Conservation (phyloP, 2,888 invertebrate species). For the Andrena fulva region DNA sequence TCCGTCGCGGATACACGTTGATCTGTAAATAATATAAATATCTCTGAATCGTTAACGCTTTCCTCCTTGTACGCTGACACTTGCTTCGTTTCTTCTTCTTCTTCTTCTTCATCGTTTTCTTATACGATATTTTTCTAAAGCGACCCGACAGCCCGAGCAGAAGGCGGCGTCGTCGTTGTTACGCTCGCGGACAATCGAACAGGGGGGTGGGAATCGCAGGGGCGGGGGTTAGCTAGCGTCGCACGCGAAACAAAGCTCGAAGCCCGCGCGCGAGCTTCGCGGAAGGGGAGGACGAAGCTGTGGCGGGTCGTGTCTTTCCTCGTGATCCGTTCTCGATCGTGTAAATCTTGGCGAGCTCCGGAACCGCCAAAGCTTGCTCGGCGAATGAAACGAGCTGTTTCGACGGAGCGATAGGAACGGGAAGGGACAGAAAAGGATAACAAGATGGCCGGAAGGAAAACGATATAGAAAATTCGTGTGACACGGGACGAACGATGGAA, state of each 20-base stretch:
- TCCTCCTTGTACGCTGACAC: slow-evolving; percentile 36
- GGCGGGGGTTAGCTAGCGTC: no score
- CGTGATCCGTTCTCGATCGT: slow-evolving; percentile 39
- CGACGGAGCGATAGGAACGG: background rate
- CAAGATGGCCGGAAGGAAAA: background rate
- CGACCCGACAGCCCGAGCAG: slow-evolving; percentile 17
- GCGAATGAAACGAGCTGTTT: background rate
- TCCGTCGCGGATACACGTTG: slow-evolving; percentile 16
- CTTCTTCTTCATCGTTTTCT: background rate
- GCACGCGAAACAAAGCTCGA: no score
- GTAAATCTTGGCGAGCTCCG: slow-evolving; percentile 69
- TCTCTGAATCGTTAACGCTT: slow-evolving; percentile 50
- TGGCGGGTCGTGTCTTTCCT: background rate
- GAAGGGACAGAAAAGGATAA: background rate
- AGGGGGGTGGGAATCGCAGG: no score
- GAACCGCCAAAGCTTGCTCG: slow-evolving; percentile 29
- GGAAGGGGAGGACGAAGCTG: background rate
- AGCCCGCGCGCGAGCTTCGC: no score
- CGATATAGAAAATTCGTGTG: slow-evolving; percentile 25
- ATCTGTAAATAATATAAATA: slow-evolving; percentile 59
- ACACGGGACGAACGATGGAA: slow-evolving; percentile 62
- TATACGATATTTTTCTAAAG: slow-evolving; percentile 12
- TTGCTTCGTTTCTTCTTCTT: slow-evolving; percentile 30
- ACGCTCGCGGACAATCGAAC: slow-evolving; percentile 29
- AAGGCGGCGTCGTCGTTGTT: slow-evolving; percentile 19